These are phyloP conservation scores for Podotricha telesiphe DNA, from an alignment of 2,888 invertebrate genomes.

Conservation along the genomic window DNA sequence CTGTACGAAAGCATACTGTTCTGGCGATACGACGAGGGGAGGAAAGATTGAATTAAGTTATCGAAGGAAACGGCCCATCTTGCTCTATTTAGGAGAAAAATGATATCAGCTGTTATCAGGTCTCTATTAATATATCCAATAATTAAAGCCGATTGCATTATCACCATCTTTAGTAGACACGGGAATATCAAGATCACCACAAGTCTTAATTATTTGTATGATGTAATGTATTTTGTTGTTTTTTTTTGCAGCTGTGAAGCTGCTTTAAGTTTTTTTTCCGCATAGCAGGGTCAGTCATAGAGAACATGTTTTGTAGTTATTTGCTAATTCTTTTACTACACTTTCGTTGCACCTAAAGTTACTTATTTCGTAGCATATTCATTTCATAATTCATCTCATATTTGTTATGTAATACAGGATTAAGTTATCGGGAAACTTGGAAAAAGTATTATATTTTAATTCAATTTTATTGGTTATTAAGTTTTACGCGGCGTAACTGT, in stretches of 20 bases:
- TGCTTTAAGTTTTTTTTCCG: too few species aligned
- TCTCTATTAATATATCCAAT: conserved; percentile 74
- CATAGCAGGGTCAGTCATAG: too few species aligned
- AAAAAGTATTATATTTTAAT: too few species aligned
- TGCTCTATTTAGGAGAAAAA: conserved; percentile 72
- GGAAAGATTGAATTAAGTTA: conserved; percentile 78
- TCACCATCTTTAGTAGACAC: conserved; percentile 54
- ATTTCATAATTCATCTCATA: too few species aligned
- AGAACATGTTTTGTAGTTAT: too few species aligned
- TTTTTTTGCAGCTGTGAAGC: too few species aligned
- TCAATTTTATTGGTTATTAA: too few species aligned
- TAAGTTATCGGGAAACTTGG: too few species aligned
- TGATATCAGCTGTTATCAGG: conserved; percentile 66
- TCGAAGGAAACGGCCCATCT: conserved; percentile 62
- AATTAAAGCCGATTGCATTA: conserved; percentile 72
- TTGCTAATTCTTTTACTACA: not conserved
- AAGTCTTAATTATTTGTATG: not conserved
- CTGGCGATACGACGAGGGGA: conserved; percentile 66
- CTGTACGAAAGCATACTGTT: conserved; percentile 63
- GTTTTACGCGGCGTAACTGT: not conserved
- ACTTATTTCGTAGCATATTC: too few species aligned
- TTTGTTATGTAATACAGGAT: too few species aligned
- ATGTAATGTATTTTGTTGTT: not conserved
- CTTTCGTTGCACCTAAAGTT: too few species aligned
- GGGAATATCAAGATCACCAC: not conserved